Evolutionary conservation across 2,797 vertebrate species (phyloP), one percentile per base, ranked within the genome.

Genomic region (Gymnopithys bicolor): DNA sequence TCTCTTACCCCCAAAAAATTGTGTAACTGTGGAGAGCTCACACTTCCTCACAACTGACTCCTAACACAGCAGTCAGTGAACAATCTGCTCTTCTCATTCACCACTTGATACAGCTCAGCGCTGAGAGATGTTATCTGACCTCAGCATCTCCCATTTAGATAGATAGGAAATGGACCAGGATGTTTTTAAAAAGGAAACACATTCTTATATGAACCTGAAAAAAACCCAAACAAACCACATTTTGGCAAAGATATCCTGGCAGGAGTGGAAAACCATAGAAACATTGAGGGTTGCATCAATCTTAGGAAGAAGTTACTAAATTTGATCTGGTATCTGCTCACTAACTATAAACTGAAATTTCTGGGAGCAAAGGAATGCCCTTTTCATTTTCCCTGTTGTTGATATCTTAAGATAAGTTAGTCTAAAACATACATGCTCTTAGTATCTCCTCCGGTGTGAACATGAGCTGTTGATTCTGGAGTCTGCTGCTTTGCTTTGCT

Each of bases 51-150:
- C n/a, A 59, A 27, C 30, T 24, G 63, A 19, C 55, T 60, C 12
- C 68, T 49, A 10, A 23, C 3, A 1, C 24, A 35, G 16, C 24
- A n/a, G 4, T 59, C 55, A 43, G 48, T 75, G 45, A 93, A 37
- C 49, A 41, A 19, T 67, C 52, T 87, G 60, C 58, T 73, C 33
- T 91, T 85, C 71, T 91, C 30, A 15, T 78, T 87, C 73, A 62
- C 53, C 32, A 1, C 24, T 71, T 73, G n/a, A 9, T 83, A 4
- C 59, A 45, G 68, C 56, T 89, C 56, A 37, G 74, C 63, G 60
- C 33, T 87, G 84, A 87, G 25, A 70, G 52, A 53, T 49, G 43
- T 18, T 70, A 49, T 19, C 79, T 87, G 56, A 62, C 64, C 43
- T 55, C 43, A 16, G 32, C 43, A 56, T 73, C 73, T 88, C 86